Percentiles rank a stretch among this genome's conserved stretches.
Conservation (phyloP, 2,113 vertebrate genomes). For the Onychostruthus taczanowskii region DNA sequence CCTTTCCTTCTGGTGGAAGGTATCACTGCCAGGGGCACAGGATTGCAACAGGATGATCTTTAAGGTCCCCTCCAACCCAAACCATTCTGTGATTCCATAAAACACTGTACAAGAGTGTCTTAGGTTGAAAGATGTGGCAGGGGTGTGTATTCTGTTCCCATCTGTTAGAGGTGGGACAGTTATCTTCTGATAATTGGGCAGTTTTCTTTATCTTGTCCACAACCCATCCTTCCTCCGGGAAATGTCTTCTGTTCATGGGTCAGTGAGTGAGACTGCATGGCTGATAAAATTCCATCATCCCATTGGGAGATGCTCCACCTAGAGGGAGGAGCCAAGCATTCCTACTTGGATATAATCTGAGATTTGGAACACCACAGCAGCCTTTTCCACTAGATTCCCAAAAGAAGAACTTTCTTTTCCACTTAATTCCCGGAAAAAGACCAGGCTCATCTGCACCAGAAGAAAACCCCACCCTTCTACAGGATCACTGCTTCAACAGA, state of each 20-base stretch:
- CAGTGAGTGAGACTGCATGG: neutral
- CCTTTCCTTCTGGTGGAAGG: neutral
- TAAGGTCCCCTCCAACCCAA: neutral
- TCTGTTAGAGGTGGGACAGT: neutral
- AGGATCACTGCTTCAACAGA: neutral
- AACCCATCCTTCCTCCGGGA: neutral
- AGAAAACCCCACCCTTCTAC: neutral
- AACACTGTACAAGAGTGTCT: neutral
- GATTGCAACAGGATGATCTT: neutral
- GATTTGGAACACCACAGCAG: neutral
- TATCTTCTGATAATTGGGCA: neutral
- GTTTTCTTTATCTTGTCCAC: neutral
- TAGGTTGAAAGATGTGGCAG: neutral
- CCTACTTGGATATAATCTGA: neutral
- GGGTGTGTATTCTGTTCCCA: neutral
- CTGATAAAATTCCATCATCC: neutral
- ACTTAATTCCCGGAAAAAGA: neutral
- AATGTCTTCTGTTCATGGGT: neutral
- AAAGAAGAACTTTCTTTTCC: neutral
- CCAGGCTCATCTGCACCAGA: neutral
- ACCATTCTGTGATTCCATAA: neutral
- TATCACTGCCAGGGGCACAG: neutral
- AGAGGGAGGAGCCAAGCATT: neutral
- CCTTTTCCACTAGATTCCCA: neutral
- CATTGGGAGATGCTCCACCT: neutral